phyloP scores from a whole-genome alignment of 2,113 vertebrate genomes.

The Ptyas mucosa region DNA sequence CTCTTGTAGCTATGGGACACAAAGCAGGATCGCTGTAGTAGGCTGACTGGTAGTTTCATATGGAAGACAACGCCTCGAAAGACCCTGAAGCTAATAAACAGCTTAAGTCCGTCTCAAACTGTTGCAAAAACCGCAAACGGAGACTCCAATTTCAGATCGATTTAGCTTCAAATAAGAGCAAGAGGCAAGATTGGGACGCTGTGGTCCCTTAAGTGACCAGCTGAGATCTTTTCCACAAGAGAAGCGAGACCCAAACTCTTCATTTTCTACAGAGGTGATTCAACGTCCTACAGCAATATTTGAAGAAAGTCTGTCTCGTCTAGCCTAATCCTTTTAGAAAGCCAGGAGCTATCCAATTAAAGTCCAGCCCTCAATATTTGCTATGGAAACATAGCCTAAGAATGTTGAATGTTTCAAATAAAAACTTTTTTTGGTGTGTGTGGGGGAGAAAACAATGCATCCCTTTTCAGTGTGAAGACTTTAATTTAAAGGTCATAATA shows the following conservation, averaged over 20 bases:
- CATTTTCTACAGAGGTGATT: background rate
- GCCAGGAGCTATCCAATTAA: slow-evolving; percentile 18
- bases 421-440: background rate
- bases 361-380: background rate
- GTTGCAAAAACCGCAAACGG: background rate
- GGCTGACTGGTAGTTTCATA: background rate
- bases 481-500: slow-evolving; percentile 45
- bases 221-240: background rate
- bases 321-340: background rate
- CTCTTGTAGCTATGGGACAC: background rate
- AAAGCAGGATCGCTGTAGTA: background rate
- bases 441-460: background rate
- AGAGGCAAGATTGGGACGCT: background rate
- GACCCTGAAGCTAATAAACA: background rate
- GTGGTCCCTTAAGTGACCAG: background rate
- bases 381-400: background rate
- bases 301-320: background rate
- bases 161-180: background rate
- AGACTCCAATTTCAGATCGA: background rate
- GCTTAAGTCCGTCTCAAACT: background rate
- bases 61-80: background rate
- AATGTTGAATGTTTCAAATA: background rate
- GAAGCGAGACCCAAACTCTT: background rate
- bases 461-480: background rate
- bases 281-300: background rate